Evolutionary conservation across 2,888 invertebrate genomes (phyloP).

Genomic region (Hemicrepidius hirtus): DNA sequence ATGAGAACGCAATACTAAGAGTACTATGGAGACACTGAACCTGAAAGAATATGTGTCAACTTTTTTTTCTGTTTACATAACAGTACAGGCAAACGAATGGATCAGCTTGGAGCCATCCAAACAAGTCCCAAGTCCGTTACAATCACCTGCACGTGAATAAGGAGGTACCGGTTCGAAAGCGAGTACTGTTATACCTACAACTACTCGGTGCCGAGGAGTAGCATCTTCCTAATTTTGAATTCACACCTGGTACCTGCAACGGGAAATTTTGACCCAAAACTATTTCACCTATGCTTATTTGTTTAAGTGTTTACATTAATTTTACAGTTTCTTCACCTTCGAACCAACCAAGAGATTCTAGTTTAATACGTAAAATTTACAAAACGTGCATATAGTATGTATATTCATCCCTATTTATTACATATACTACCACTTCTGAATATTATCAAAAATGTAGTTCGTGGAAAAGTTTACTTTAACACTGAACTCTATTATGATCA

Average conservation of each 20-base stretch:
- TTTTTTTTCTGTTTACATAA: slow-evolving; percentile 44
- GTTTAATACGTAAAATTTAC: neutral
- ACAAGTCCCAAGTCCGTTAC: slow-evolving; percentile 58
- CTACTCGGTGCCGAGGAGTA: slow-evolving; percentile 22
- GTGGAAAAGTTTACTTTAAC: too few relatives aligned
- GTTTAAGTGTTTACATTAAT: neutral
- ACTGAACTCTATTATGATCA: too few relatives aligned
- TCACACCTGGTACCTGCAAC: slow-evolving; percentile 11
- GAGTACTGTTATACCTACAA: slow-evolving; percentile 57
- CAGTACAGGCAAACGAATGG: slow-evolving; percentile 52
- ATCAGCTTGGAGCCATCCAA: slow-evolving; percentile 52
- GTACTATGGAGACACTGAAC: slow-evolving; percentile 36
- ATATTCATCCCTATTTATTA: neutral
- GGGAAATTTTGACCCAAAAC: slow-evolving; percentile 7
- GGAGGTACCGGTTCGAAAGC: slow-evolving; percentile 57
- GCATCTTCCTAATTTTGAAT: slow-evolving; percentile 7
- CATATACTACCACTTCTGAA: neutral
- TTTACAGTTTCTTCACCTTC: neutral
- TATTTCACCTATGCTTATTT: neutral
- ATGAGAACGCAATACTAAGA: neutral
- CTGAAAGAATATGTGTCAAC: slow-evolving; percentile 45
- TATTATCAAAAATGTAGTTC: too few relatives aligned
- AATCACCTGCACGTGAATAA: slow-evolving; percentile 55
- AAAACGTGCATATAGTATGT: neutral
- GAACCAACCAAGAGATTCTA: neutral